Base-by-base conservation (phyloP, 2,113 vertebrate genomes). In the Apodemus speciosus region DNA sequence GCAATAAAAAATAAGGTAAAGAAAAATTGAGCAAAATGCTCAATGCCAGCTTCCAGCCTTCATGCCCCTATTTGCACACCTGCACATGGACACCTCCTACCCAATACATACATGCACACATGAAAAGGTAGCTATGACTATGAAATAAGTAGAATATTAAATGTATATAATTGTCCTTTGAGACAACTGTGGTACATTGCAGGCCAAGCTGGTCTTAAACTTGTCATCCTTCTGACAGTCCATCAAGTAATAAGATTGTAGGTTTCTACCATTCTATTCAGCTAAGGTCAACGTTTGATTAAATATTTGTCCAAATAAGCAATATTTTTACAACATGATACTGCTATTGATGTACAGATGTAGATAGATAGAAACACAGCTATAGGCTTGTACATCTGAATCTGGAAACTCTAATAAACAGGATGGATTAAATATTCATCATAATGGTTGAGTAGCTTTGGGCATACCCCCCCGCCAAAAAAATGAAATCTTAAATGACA, bases 401-500 rank as follows among this genome's bases (percentile, higher is more conserved):
- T 35, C n/a, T 1, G 71, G 35, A 30, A 71, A 35, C 21, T 85
- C 77, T 38, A 66, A 85, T 60, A 76, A n/a, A 73, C 25, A 18
- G 21, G 18, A 5, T 58, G 73, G 60, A 43, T 3, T 80, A 5
- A 15, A 58, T 76, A 38, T 71, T 88, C 10, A 66, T 84, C 58
- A 80, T 20, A 43, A 93, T 51, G 13, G 6, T 56, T 27, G 73
- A 79, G 43, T 49, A 20, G 43, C 1, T 35, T 35, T 21, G 3
- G 51, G 0, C 0, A n/a, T 21, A 89, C 9, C 18, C 88, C n/a
- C n/a, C n/a, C n/a, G n/a, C n/a, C n/a, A n/a, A 60, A 30, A 62
- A 96, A 93, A 20, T 64, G 2, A 32, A 64, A n/a, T 21, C 30
- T 40, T 81, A 81, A 94, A 92, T 73, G 72, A 15, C 11, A 64